Percentiles rank a stretch among this genome's conserved stretches.
phyloP scores from a whole-genome alignment of 2,113 vertebrate genomes.

The Otus sunia region DNA sequence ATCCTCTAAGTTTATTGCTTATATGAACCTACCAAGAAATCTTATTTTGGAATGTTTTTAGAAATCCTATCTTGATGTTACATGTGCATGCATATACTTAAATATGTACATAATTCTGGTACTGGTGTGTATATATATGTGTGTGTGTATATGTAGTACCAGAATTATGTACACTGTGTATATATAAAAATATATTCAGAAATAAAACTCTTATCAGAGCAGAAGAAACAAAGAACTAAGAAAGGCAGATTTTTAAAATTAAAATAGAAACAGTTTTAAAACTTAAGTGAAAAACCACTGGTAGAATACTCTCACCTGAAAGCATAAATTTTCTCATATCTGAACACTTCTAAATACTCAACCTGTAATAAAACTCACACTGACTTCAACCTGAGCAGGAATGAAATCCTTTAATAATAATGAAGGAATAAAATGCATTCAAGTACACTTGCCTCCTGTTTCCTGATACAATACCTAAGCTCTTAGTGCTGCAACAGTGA shows the following conservation, averaged over 20 bases:
- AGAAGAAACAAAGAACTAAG: background rate
- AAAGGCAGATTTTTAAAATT: background rate
- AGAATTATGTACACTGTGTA: background rate
- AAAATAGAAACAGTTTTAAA: background rate
- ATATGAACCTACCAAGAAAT: background rate
- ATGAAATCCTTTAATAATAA: background rate
- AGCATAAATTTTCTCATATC: background rate
- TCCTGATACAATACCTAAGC: background rate
- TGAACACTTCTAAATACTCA: background rate
- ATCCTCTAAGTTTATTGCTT: background rate
- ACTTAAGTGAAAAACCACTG: background rate
- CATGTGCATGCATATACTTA: background rate
- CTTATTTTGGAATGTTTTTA: background rate
- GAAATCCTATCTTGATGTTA: background rate
- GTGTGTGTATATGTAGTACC: background rate
- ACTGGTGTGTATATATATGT: background rate
- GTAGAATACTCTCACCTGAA: background rate
- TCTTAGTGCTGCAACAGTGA: constrained; percentile 58
- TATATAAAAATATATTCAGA: background rate
- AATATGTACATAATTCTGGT: background rate
- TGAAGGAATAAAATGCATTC: background rate
- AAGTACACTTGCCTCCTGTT: background rate
- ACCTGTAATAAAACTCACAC: background rate
- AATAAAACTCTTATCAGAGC: background rate
- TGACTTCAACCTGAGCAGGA: background rate